Percentiles rank a stretch among this genome's conserved stretches.
phyloP scores from a whole-genome alignment of 2,113 vertebrate species.

The Ancistrus triradiatus region DNA sequence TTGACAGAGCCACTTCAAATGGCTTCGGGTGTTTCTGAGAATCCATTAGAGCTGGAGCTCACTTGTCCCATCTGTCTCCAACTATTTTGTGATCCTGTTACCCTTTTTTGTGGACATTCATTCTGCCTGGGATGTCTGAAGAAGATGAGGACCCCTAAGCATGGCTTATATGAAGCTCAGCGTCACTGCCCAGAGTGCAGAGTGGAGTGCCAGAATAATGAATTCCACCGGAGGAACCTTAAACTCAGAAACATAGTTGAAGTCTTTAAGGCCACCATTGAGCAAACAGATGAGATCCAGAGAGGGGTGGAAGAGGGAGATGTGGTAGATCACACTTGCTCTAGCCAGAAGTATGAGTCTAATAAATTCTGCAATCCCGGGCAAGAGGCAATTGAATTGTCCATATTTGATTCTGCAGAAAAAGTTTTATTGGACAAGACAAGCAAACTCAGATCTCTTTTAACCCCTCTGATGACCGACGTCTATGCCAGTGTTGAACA shows the following conservation, averaged over 20 bases:
- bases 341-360: neutral
- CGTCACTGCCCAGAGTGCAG: conserved; percentile 68
- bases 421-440: no score
- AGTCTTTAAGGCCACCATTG: conserved; percentile 38
- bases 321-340: no score
- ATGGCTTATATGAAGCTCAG: conserved; percentile 45
- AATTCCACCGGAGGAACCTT: conserved; percentile 53
- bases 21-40: conserved; percentile 40
- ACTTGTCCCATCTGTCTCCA: conserved; percentile 64
- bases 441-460: conserved; percentile 47
- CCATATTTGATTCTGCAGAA: conserved; percentile 17
- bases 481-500: conserved; percentile 54
- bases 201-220: conserved; percentile 37
- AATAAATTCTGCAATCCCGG: neutral
- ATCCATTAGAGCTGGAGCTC: conserved; percentile 41
- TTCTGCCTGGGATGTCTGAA: conserved; percentile 63
- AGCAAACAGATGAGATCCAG: neutral
- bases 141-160: conserved; percentile 49
- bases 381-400: neutral
- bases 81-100: conserved; percentile 55
- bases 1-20: conserved; percentile 37
- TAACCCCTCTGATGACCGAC: conserved; percentile 54
- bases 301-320: no score
- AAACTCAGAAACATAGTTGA: conserved; percentile 61
- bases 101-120: conserved; percentile 63